phyloP scores from a whole-genome alignment of 2,888 invertebrate species.

The Mesorhabditis sp. region DNA sequence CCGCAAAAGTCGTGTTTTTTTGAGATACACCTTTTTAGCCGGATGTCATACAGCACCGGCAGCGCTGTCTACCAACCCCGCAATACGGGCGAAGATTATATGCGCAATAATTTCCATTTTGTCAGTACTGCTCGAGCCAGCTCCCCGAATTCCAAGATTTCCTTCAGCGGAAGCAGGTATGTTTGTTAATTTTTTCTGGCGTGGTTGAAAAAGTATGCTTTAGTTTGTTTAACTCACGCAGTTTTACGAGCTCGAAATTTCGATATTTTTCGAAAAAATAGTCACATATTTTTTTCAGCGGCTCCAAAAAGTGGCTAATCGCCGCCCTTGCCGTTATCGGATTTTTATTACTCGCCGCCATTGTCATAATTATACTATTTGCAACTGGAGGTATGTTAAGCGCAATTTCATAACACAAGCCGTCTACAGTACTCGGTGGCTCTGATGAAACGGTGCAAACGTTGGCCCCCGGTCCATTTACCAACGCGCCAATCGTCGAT shows the following conservation, averaged over 20 bases:
- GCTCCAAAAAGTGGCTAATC: conserved; percentile 11
- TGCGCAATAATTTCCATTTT: neutral
- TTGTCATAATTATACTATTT: conserved; percentile 38
- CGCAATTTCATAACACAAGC: neutral
- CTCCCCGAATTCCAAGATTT: neutral
- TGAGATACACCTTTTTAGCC: neutral
- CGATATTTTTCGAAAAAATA: no score
- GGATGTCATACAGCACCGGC: neutral
- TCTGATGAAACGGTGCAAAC: neutral
- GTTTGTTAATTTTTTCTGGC: no score
- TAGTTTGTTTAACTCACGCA: no score
- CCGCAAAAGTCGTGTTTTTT: no score
- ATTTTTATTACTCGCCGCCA: conserved; percentile 33
- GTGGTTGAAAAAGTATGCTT: no score
- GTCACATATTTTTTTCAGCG: no score
- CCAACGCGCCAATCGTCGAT: neutral
- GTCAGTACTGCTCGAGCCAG: neutral
- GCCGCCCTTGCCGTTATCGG: conserved; percentile 21
- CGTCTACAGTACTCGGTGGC: conserved; percentile 6
- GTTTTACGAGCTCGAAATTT: no score
- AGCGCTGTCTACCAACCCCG: neutral
- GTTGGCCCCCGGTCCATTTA: neutral
- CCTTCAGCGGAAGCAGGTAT: neutral
- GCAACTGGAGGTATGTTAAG: conserved; percentile 26
- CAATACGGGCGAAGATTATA: neutral